phyloP scores from a whole-genome alignment of 2,888 invertebrate genomes.

The Hypselothyrea guttata region DNA sequence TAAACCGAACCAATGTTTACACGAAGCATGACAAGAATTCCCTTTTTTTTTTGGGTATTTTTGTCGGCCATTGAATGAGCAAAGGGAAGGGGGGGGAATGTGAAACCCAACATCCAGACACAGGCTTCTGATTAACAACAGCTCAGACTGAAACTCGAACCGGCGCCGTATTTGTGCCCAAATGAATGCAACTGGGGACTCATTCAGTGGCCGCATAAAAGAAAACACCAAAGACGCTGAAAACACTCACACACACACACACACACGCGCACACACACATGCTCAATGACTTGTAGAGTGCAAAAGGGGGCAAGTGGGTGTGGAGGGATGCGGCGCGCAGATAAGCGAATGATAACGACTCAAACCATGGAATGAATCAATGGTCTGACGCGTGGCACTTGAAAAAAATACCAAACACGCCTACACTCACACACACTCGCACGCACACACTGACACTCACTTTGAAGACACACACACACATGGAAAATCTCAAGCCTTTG shows the following conservation, averaged over 20 bases:
- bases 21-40: neutral
- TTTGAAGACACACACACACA: constrained; percentile 3
- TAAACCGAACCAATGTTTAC: too few relatives aligned
- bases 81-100: too few relatives aligned
- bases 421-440: constrained; percentile 3
- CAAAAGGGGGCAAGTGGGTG: neutral
- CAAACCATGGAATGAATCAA: constrained; percentile 50
- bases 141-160: constrained; percentile 15
- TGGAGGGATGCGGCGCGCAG: constrained; percentile 12
- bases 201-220: constrained; percentile 52
- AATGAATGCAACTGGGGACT: constrained; percentile 61
- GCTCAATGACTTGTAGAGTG: neutral
- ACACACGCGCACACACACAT: neutral
- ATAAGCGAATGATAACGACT: constrained; percentile 49
- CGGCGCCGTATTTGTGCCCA: constrained; percentile 28
- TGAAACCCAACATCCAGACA: neutral
- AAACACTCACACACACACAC: constrained; percentile 14
- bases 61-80: too few relatives aligned
- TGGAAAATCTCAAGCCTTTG: constrained; percentile 10
- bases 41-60: too few relatives aligned
- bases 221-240: constrained; percentile 36
- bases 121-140: constrained; percentile 17
- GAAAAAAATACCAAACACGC: constrained; percentile 11
- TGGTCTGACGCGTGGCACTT: constrained; percentile 38
- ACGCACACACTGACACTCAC: constrained; percentile 14